Percentiles rank a stretch among this genome's conserved stretches.
Evolutionary conservation across 2,888 invertebrate genomes (phyloP).

Genomic region (Mythimna vitellina): DNA sequence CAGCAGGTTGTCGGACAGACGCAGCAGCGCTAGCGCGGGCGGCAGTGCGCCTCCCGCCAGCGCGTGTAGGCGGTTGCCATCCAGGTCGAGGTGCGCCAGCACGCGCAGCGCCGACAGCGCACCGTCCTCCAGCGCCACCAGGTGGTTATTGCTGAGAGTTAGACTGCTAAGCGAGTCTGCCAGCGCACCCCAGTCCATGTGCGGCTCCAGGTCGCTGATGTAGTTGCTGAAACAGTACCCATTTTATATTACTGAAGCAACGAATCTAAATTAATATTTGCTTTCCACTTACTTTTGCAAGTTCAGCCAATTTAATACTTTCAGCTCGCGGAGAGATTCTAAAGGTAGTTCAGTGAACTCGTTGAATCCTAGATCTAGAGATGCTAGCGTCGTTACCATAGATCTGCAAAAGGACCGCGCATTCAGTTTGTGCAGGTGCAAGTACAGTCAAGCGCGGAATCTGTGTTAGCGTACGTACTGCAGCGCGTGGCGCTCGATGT

Average conservation of each 20-base stretch:
- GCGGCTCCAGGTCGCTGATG: conserved; percentile 82
- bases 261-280: background rate
- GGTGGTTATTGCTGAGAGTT: conserved; percentile 94
- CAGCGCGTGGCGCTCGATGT: conserved; percentile 93
- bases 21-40: conserved; percentile 91
- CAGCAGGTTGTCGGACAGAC: conserved; percentile 92
- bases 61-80: conserved; percentile 92
- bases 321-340: conserved; percentile 91
- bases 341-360: conserved; percentile 93
- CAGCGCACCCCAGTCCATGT: conserved; percentile 93
- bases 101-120: conserved; percentile 92
- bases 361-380: conserved; percentile 94
- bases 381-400: conserved; percentile 93
- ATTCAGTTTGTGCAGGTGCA: background rate
- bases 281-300: conserved; percentile 92
- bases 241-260: background rate
- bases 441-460: background rate
- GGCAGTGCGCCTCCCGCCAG: conserved; percentile 91
- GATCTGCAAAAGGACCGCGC: conserved; percentile 89
- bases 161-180: conserved; percentile 93
- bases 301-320: conserved; percentile 94
- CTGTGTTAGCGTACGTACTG: conserved; percentile 86
- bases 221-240: conserved; percentile 92
- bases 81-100: conserved; percentile 91
- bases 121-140: conserved; percentile 84